Base-by-base conservation (phyloP, 2,797 vertebrate species). In the Chaenodraco wilsoni region DNA sequence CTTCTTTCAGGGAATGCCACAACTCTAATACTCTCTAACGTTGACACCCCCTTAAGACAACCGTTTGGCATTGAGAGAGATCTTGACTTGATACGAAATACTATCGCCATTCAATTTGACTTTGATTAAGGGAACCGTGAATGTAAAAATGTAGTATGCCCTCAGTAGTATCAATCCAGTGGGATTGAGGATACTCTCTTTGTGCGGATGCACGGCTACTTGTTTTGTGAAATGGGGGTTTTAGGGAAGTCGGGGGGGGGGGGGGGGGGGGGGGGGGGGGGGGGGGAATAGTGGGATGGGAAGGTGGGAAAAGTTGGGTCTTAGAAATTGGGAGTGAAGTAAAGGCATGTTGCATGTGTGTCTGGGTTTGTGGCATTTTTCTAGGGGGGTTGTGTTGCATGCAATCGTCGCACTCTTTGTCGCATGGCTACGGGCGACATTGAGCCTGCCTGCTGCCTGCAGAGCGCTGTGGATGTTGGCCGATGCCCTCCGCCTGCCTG, bases 1-100 rank as follows among this genome's bases (percentile, higher is more conserved):
- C 87, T 89, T 89, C 88, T 92, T 92, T 84, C 83, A 92, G 89
- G 90, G 84, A 93, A 91, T 91, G 80, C 77, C 87, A 91, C 89
- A 91, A 86, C 81, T 89, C 81, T 84, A 84, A 87, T 86, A 74
- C 76, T 91, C 73, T 89, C 79, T 88, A 90, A 88, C 84, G 88
- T 83, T 89, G 75, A 91, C 79, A 88, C 81, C 87, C 86, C 81
- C 80, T 86, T 82, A 85, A 92, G 83, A 92, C 87, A 95, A 87
- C 92, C 88, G 86, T 92, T 90, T 90, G 87, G 91, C 94, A 94
- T 92, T 90, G 89, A 95, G 93, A 95, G 94, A 94, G 82, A 92
- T 87, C 89, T 90, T 86, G 76, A 91, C 82, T 75, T 77, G 37
- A 81, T 67, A 64, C 43, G 74, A 88, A 84, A 52, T 49, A 55